These are phyloP conservation scores for Xerus rutilus DNA, from an alignment of 2,797 vertebrate species.

Conservation along the genomic window DNA sequence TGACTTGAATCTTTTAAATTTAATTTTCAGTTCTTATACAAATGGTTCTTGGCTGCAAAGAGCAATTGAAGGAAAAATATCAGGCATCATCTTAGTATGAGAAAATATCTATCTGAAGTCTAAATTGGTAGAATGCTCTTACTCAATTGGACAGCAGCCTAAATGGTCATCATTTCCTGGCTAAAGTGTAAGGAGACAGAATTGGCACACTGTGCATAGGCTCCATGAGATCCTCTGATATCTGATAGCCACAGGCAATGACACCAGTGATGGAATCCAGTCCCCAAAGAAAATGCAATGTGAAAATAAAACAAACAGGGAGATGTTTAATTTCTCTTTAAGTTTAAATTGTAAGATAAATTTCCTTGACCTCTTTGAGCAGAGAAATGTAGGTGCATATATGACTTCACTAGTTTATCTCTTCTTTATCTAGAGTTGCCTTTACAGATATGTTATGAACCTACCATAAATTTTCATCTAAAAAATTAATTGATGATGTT, in stretches of 20 bases:
- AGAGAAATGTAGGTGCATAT: neutral
- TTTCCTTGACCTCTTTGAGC: neutral
- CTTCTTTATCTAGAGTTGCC: neutral
- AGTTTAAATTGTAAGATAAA: constrained; percentile 17
- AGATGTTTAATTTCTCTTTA: constrained; percentile 28
- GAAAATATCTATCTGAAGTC: constrained; percentile 37
- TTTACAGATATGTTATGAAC: neutral
- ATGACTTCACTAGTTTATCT: neutral
- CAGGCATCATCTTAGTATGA: neutral
- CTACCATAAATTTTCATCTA: neutral
- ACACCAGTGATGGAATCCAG: neutral
- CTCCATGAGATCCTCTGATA: neutral
- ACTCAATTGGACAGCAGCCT: neutral
- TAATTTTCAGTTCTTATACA: constrained; percentile 8
- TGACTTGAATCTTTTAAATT: constrained; percentile 42
- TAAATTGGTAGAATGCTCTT: constrained; percentile 24
- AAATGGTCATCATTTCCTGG: constrained; percentile 41
- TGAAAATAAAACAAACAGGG: neutral
- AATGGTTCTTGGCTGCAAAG: constrained; percentile 36
- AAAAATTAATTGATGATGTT: neutral
- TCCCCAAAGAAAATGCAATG: neutral
- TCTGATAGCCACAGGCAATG: neutral
- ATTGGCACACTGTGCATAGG: neutral
- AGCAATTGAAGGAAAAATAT: neutral
- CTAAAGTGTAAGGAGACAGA: constrained; percentile 8